phyloP scores from a whole-genome alignment of 2,113 vertebrate species.

The Silurus asotus region DNA sequence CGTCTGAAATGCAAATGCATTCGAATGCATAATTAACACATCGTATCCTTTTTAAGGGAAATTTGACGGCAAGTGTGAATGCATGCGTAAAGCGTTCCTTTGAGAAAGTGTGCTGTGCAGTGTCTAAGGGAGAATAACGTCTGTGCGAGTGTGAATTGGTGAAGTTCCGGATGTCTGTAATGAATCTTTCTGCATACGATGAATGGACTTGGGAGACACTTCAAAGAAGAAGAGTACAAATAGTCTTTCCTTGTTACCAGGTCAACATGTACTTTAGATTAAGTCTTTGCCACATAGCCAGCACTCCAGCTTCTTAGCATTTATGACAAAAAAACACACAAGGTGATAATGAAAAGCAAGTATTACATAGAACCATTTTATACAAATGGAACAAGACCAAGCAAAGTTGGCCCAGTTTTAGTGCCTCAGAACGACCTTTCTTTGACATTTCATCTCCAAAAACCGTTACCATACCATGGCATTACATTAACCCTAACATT shows the following conservation, averaged over 20 bases:
- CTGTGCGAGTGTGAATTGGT: slow-evolving; percentile 69
- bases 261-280: slow-evolving; percentile 66
- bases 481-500: slow-evolving; percentile 5
- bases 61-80: neutral
- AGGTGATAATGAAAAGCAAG: neutral
- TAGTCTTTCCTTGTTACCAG: slow-evolving; percentile 63
- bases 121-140: neutral
- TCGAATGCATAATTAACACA: neutral
- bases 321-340: slow-evolving; percentile 40
- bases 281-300: slow-evolving; percentile 63
- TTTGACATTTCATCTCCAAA: neutral
- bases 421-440: neutral
- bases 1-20: neutral
- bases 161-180: slow-evolving; percentile 77
- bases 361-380: slow-evolving; percentile 49
- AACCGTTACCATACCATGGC: neutral
- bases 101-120: neutral
- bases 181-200: slow-evolving; percentile 75
- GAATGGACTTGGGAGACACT: slow-evolving; percentile 72
- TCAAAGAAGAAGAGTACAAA: slow-evolving; percentile 71
- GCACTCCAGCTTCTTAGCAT: slow-evolving; percentile 26
- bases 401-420: slow-evolving; percentile 31
- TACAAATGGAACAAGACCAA: slow-evolving; percentile 29
- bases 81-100: neutral
- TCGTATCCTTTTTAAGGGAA: neutral